Percentiles rank a stretch among this genome's conserved stretches.
Conservation (phyloP, 2,888 invertebrate species). For the Lasius fuliginosus region DNA sequence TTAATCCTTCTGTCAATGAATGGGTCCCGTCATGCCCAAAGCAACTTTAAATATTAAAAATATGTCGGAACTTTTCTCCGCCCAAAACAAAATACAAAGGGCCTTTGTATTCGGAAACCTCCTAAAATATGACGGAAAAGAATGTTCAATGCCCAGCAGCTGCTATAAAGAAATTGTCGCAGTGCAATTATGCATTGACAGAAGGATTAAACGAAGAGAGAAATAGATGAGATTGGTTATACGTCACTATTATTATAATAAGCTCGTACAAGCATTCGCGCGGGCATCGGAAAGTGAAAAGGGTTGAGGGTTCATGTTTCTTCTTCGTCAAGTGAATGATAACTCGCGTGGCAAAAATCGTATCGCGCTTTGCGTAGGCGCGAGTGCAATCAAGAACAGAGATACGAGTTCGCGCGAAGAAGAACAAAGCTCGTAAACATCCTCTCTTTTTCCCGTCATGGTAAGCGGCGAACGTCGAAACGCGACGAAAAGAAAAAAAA, state of each 20-base stretch:
- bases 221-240: neutral
- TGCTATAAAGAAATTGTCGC: too few relatives aligned
- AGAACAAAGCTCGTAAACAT: constrained; percentile 68
- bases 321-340: neutral
- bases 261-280: neutral
- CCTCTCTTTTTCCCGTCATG: constrained; percentile 60
- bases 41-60: too few relatives aligned
- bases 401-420: constrained; percentile 59
- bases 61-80: too few relatives aligned
- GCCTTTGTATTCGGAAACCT: too few relatives aligned
- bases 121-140: too few relatives aligned
- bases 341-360: constrained; percentile 33
- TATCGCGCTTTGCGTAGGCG: constrained; percentile 61
- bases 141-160: too few relatives aligned
- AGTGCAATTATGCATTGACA: too few relatives aligned
- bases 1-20: neutral
- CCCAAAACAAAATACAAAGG: too few relatives aligned
- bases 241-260: neutral
- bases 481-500: constrained; percentile 56
- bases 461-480: constrained; percentile 4
- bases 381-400: constrained; percentile 52
- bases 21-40: too few relatives aligned
- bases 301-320: neutral
- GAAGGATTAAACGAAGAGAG: neutral
- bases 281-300: neutral